A percentile compares a stretch with the other conserved stretches of the same genome.
phyloP scores from a whole-genome alignment of 2,888 invertebrate species.

The Tipula helvola region DNA sequence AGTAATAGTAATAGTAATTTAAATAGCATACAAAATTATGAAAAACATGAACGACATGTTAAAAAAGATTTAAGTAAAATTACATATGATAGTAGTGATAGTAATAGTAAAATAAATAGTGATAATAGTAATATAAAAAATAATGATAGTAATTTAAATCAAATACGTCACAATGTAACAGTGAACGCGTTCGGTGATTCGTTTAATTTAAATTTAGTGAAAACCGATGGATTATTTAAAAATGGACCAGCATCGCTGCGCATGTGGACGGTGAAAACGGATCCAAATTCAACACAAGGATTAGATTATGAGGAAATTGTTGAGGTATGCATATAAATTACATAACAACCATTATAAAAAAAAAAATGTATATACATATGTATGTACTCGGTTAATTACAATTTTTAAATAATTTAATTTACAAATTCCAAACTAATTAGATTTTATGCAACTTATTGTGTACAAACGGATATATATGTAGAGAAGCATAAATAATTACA shows the following conservation, averaged over 20 bases:
- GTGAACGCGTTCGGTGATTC: slow-evolving; percentile 70
- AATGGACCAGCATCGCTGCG: slow-evolving; percentile 50
- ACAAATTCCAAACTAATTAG: background rate
- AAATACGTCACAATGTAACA: slow-evolving; percentile 44
- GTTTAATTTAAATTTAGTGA: slow-evolving; percentile 59
- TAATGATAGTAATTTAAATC: slow-evolving; percentile 17
- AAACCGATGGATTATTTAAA: slow-evolving; percentile 65
- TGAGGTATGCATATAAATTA: slow-evolving; percentile 42
- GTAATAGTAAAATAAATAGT: slow-evolving; percentile 17
- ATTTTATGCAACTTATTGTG: background rate
- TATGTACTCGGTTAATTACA: background rate
- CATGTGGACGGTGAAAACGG: slow-evolving; percentile 69
- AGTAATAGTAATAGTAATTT: slow-evolving; percentile 17
- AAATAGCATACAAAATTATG: slow-evolving; percentile 12
- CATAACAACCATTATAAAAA: background rate
- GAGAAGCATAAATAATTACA: too few species aligned
- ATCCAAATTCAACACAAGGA: slow-evolving; percentile 63
- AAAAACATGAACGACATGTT: slow-evolving; percentile 27
- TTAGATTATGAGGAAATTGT: slow-evolving; percentile 66
- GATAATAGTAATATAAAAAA: slow-evolving; percentile 17
- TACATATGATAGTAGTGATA: slow-evolving; percentile 29
- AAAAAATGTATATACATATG: background rate
- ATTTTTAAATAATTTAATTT: background rate
- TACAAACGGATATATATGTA: background rate
- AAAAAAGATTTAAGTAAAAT: slow-evolving; percentile 37